Conservation (phyloP, 2,113 vertebrate species). For the Aegotheles bennettii region DNA sequence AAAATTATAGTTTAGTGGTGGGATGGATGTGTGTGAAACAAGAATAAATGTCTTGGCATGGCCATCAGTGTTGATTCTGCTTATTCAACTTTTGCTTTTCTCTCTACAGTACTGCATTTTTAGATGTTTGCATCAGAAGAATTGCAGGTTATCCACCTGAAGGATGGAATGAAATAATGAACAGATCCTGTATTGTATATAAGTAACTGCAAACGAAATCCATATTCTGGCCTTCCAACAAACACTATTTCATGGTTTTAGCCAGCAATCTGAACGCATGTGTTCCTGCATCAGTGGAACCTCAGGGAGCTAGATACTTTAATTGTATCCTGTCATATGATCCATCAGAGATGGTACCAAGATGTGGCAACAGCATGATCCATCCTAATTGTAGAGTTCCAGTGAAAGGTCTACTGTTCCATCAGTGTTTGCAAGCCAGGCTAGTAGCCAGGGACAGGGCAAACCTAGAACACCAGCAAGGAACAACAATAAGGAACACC, state of each 20-base stretch:
- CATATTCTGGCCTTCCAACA: neutral
- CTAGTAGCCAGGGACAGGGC: neutral
- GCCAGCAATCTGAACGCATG: neutral
- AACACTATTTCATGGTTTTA: neutral
- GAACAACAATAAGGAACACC: neutral
- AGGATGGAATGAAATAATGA: neutral
- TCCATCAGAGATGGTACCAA: neutral
- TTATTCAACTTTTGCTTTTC: neutral
- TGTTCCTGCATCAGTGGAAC: neutral
- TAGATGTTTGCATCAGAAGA: neutral
- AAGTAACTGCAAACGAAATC: neutral
- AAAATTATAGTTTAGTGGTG: neutral
- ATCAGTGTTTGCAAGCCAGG: neutral
- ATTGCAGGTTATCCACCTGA: neutral
- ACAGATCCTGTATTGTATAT: neutral
- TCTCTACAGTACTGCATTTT: neutral
- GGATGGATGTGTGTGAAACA: neutral
- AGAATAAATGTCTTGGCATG: neutral
- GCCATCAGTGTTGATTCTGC: neutral
- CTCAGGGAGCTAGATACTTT: neutral
- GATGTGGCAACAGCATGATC: neutral
- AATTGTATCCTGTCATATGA: neutral
- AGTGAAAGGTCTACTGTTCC: neutral
- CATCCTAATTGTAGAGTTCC: neutral
- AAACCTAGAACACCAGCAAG: neutral